Evolutionary conservation across 2,888 invertebrate species (phyloP), one percentile per base, ranked within the genome.

Genomic region (Erpobdella octoculata): DNA sequence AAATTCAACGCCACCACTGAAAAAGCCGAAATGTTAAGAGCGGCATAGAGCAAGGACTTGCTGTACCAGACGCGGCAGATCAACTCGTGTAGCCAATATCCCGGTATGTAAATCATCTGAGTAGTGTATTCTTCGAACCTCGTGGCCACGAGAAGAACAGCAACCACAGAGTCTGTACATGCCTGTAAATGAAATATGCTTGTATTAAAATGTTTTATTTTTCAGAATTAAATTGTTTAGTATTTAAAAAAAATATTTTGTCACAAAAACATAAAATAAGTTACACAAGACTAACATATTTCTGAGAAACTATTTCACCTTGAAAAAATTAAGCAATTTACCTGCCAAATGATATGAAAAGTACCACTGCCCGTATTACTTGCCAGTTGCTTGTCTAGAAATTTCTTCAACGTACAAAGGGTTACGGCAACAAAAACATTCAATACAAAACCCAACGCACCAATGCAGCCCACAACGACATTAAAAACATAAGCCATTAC

Each of bases 371-470:
- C 53, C 5, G 53, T 53, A n/a, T 28, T 53, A 15, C 21, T 21
- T 8, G 21, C 28, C 28, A 28, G 28, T 53, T 53, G 53, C n/a
- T 28, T 53, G 1, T 12, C 28, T 12, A 21, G 21, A 53, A 53
- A 53, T 28, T 53, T 53, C 15, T 25, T 21, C n/a, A n/a, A n/a
- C n/a, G n/a, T n/a, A n/a, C n/a, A n/a, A n/a, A 53, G 53, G 15
- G 74, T 73, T 18, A 69, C 37, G 46, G 74, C 37, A 21, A 74
- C 74, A 31, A 73, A 73, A 18, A 72, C 9, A 72, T 75, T 75
- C 6, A 71, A 75, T 31, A 72, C 33, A 37, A 75, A 71, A 1
- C 75, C 75, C 12, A 75, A 28, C 15, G 36, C 15, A 33, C 74
- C 74, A 15, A 73, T 75, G 18, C 37, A 8, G 12, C 70, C n/a